phyloP scores from a whole-genome alignment of 1,140 invertebrate genomes.

The Drosophila tristis region DNA sequence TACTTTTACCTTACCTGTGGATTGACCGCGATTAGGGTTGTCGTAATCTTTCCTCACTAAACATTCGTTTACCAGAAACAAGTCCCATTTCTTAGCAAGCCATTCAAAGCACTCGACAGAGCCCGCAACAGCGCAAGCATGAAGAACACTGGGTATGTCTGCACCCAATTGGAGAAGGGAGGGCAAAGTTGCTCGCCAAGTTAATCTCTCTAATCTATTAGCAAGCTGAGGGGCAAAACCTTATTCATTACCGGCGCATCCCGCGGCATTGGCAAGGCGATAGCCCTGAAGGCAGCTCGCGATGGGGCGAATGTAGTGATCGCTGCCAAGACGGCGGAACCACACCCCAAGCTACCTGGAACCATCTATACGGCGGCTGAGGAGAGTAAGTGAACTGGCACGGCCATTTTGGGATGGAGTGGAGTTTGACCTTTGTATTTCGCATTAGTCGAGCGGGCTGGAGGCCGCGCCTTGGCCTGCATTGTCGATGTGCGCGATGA shows the following conservation, averaged over 20 bases:
- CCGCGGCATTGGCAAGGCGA: constrained; percentile 98
- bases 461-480: constrained; percentile 96
- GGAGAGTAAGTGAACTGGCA: constrained; percentile 90
- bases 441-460: constrained; percentile 92
- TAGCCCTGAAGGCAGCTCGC: constrained; percentile 95
- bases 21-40: too few relatives aligned
- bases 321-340: constrained; percentile 96
- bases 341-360: constrained; percentile 98
- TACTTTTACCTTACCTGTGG: too few relatives aligned
- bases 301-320: constrained; percentile 98
- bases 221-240: constrained; percentile 95
- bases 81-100: too few relatives aligned
- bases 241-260: constrained; percentile 98
- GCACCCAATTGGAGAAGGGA: too few relatives aligned
- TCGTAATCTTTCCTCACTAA: too few relatives aligned
- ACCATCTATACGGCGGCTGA: constrained; percentile 98
- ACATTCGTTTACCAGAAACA: too few relatives aligned
- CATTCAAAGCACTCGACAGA: too few relatives aligned
- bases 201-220: constrained; percentile 9
- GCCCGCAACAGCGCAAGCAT: constrained; percentile 9
- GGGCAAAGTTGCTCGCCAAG: background rate
- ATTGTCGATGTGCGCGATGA: constrained; percentile 97
- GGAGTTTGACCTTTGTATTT: constrained; percentile 25
- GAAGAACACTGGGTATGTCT: constrained; percentile 59
- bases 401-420: constrained; percentile 15